Evolutionary conservation across 2,113 vertebrate genomes (phyloP), one percentile per base, ranked within the genome.

Genomic region (Furnarius figulus): DNA sequence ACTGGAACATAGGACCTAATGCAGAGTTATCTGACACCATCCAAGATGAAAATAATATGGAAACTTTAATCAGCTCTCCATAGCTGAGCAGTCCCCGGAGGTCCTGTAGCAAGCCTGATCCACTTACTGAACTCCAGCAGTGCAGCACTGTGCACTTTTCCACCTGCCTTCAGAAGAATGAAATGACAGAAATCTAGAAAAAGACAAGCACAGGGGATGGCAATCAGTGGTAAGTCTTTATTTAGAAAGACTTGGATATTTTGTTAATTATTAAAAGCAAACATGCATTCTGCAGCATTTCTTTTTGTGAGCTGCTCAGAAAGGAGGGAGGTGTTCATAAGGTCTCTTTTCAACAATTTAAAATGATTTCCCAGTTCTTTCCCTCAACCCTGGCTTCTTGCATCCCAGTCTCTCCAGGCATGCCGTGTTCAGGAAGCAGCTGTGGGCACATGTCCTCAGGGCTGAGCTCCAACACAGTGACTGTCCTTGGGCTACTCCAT

Each of bases 351-450:
- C 58, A 74, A 1, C 12, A 24, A 50, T 25, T 37, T 47, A 0
- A 8, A 53, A 14, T 28, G 20, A 40, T 68, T 94, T 84, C 35
- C 18, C 24, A 37, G 16, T 40, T 78, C 55, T 44, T 52, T 52
- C 12, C 9, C 8, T 56, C 40, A 17, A 59, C 3, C 18, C 30
- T 0, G 2, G 58, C 33, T 44, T 3, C 1, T 50, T 2, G 1
- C 55, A 40, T 84, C 53, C 28, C 5, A 1, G 23, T 17, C 24
- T 56, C 58, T 78, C 15, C 63, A 82, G 47, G 39, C 4, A 2
- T 65, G 33, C 66, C 3, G 0, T 35, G 30, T 4, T 78, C 2
- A 7, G 72, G 56, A 89, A 74, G 63, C 21, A 24, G 39, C 30
- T 81, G 39, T 68, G 28, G 52, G 46, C 1, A 2, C 5, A 7